phyloP scores from a whole-genome alignment of 1,140 invertebrate species.

The Rhyacophila brunnea region DNA sequence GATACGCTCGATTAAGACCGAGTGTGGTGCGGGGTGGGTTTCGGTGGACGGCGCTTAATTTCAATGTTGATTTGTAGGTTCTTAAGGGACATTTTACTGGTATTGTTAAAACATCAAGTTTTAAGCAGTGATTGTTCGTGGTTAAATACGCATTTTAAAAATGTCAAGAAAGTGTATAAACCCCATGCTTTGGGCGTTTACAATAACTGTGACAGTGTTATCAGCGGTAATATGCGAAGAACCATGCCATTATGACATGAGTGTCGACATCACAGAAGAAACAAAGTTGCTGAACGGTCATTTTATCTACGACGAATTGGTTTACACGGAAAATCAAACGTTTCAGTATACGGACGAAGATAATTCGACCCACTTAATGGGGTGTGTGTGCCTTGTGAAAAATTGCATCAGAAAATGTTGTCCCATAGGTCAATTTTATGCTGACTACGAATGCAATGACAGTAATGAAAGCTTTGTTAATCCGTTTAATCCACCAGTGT shows the following conservation, averaged over 20 bases:
- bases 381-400: slow-evolving; percentile 21
- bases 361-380: slow-evolving; percentile 4
- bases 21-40: too few species aligned
- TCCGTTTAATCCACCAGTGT: slow-evolving; percentile 17
- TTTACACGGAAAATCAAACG: background rate
- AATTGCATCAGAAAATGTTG: slow-evolving; percentile 29
- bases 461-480: slow-evolving; percentile 10
- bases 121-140: too few species aligned
- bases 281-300: slow-evolving; percentile 1
- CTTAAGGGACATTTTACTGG: too few species aligned
- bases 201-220: too few species aligned
- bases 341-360: slow-evolving; percentile 13
- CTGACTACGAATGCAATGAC: background rate
- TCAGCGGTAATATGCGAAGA: too few species aligned
- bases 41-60: too few species aligned
- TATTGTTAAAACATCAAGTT: too few species aligned
- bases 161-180: too few species aligned
- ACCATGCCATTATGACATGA: slow-evolving; percentile 21
- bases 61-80: too few species aligned
- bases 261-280: slow-evolving; percentile 22
- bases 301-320: slow-evolving; percentile 1
- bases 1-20: too few species aligned
- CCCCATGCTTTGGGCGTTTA: too few species aligned
- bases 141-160: too few species aligned
- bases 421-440: slow-evolving; percentile 7